Evolutionary conservation across 92 coral and sea anemone genomes (phyloP), one percentile per base, ranked within the genome.

Genomic region (Galaxea fascicularis): DNA sequence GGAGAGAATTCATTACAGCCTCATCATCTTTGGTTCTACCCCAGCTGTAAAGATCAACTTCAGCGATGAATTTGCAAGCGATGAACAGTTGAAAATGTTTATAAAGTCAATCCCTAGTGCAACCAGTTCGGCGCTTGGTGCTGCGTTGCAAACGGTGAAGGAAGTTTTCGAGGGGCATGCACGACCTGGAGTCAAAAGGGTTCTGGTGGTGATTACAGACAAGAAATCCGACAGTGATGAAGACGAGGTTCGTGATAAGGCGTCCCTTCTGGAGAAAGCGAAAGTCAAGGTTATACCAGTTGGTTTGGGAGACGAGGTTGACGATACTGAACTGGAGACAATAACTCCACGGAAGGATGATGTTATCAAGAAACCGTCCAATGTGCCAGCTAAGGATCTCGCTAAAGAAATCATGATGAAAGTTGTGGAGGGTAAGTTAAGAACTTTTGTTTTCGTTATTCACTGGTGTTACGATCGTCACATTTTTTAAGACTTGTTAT

Each of bases 181-280:
- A 3, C 89, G 98, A 28, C 89, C 93, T 21, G 79, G 82, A 51
- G 95, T 77, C 1, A 91, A 73, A 78, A 90, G 84, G 73, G 94
- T 94, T 20, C 84, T 94, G 24, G 95, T 95, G 31, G 92, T 95
- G 17, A 88, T 95, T 31, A 91, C 93, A 35, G 98, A 95, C 60
- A 88, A 80, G 78, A 87, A 86, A 29, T 92, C 95, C 17, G 95
- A 80, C 45, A 86, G 88, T 67, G 77, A 81, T 8, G 81, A 73
- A 52, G 51, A 35, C 6, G 78, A 78, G 76, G n/a, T 92, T 8
- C 88, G 58, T 18, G 46, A 74, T 10, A 75, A 59, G 14, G 90
- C 90, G 9, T 80, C 67, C 52, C 87, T 76, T 18, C 60, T 95
- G 86, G 93, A 92, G 65, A 82, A 81, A 24, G 87, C 63, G 25